Evolutionary conservation across 1,140 invertebrate genomes (phyloP), one percentile per base, ranked within the genome.

Genomic region (Gerris buenoi): DNA sequence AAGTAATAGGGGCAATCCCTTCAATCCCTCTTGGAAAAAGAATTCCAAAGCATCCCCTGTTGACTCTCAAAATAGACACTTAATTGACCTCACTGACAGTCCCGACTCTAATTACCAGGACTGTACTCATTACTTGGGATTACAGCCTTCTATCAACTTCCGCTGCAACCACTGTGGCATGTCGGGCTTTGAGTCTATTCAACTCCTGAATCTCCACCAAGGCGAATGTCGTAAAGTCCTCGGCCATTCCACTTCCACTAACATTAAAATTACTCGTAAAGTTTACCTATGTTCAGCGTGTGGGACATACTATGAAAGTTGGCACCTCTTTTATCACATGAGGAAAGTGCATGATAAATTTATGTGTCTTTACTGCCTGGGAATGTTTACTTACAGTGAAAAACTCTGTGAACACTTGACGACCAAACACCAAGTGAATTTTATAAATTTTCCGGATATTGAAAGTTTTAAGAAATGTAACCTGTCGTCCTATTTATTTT

Each of bases 261-360:
- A 82, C 73, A 85, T 84, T 64, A 81, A 83, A 72, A 82, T 85
- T n/a, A 85, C 85, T 25, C 78, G 86, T 60, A 87, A 87, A 77
- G 87, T 88, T 65, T 90, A 87, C 70, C 75, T 88, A 18, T 91
- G 89, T 74, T 85, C 86, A 13, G 84, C 85, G 0, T 91, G 89
- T 75, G 85, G 84, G 26, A 88, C 84, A 1, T 89, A 90, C 71
- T 89, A 88, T 77, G 87, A 90, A 76, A 87, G 87, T 70, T 90
- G 88, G 87, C 88, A 90, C 77, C 77, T 90, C 27, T 90, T 89
- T 75, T 74, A 88, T 14, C 89, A 91, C 71, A 90, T 90, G 85
- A 79, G 86, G 62, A 87, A 90, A 70, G 81, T 85, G 23, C 88
- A 91, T 74, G 84, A 85, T 68, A 81, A 87, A 56, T 86, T 86